Base-by-base conservation (phyloP, 2,888 invertebrate genomes). In the Hyposoter dolosus region DNA sequence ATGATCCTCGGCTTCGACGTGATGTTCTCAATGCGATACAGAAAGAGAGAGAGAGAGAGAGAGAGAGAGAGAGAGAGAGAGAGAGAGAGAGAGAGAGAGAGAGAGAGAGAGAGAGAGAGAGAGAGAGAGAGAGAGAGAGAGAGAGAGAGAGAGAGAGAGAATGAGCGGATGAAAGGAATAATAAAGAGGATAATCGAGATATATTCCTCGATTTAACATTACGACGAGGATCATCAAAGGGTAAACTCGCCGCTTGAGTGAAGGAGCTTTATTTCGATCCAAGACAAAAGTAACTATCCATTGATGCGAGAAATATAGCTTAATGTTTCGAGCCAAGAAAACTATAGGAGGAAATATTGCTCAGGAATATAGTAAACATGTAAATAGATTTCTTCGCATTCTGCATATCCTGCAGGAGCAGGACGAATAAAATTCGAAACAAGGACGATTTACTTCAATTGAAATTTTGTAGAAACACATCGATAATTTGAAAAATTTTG, bases 131-230 rank as follows among this genome's bases (percentile, higher is more conserved):
- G n/a, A n/a, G n/a, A n/a, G n/a, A n/a, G n/a, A n/a, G n/a, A n/a
- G 15, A 45, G 63, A 32, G 45, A 45, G 87, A 28, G 65, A 28
- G 77, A 84, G 85, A 87, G 88, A 76, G 23, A 56, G 43, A 7
- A 43, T 19, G 40, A 53, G 17, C 45, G 71, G n/a, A 47, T 23
- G 86, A 45, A 19, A 32, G 15, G 69, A 68, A 77, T 82, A 78
- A 82, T 71, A 78, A 83, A 72, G 50, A 78, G 72, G 81, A 78
- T 81, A 84, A 77, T 83, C 80, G 56, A 76, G 68, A 60, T 19
- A 81, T 82, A 77, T 80, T 72, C 80, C 76, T 76, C 80, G 83
- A 85, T 85, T 80, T 72, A 74, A 77, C 78, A 74, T 86, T 77
- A 68, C 76, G 69, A 76, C 68, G 83, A 85, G 74, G 76, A 78